These are phyloP conservation scores for Tragelaphus strepsiceros DNA, from an alignment of 2,113 vertebrate genomes.

Conservation along the genomic window DNA sequence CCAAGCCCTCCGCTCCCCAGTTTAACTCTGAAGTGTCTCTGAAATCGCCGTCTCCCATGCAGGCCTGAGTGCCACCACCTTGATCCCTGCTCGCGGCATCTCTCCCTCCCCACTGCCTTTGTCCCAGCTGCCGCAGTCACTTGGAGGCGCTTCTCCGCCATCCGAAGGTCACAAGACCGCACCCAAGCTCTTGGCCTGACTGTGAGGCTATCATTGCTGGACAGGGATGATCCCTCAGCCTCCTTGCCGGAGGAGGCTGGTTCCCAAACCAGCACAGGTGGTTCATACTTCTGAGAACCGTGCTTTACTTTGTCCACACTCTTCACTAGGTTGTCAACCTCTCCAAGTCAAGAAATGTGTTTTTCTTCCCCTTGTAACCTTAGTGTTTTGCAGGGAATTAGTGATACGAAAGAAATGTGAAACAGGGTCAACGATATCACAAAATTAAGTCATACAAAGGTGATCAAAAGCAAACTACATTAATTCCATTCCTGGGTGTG, in stretches of 20 bases:
- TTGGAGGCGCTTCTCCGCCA: neutral
- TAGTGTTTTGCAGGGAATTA: fast-evolving
- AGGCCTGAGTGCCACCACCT: fast-evolving
- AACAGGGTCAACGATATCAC: neutral
- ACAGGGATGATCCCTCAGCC: neutral
- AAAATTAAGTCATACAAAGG: neutral
- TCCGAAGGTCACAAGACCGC: fast-evolving
- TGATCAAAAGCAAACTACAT: neutral
- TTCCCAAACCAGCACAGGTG: neutral
- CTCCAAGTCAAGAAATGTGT: neutral
- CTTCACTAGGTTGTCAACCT: neutral
- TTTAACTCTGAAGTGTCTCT: neutral
- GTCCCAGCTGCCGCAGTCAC: fast-evolving
- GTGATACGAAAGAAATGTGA: fast-evolving
- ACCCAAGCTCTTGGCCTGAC: neutral
- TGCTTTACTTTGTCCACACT: neutral
- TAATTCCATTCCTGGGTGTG: neutral
- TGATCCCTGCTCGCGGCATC: too few relatives aligned
- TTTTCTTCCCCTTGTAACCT: neutral
- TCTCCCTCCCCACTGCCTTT: neutral
- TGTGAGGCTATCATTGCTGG: neutral
- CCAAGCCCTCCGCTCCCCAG: neutral
- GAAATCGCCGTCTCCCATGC: fast-evolving
- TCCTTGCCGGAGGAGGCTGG: neutral
- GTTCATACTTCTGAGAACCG: neutral